These are phyloP conservation scores for Cheilosia impressa DNA, from an alignment of 2,888 invertebrate genomes.

Conservation along the genomic window DNA sequence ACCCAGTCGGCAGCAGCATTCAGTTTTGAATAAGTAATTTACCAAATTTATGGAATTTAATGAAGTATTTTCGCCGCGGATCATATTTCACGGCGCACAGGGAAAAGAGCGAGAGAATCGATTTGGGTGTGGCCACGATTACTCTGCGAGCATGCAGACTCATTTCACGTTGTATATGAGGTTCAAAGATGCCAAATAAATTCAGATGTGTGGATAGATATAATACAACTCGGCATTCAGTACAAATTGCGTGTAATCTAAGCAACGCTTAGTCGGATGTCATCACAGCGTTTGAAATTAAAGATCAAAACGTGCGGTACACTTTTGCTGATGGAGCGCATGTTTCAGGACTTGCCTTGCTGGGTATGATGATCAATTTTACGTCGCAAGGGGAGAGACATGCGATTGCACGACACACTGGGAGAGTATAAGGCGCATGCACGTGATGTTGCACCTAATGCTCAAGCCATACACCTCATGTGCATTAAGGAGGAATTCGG, in stretches of 20 bases:
- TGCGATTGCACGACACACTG: conserved; percentile 38
- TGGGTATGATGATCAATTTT: conserved; percentile 44
- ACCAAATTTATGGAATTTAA: conserved; percentile 67
- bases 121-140: conserved; percentile 42
- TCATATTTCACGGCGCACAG: conserved; percentile 48
- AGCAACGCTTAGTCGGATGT: conserved; percentile 54
- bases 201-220: conserved; percentile 16
- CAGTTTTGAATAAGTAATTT: conserved; percentile 56
- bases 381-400: conserved; percentile 20
- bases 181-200: conserved; percentile 30
- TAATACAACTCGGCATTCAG: conserved; percentile 19
- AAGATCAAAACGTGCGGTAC: conserved; percentile 58
- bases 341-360: conserved; percentile 6
- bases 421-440: conserved; percentile 17
- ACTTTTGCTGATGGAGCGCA: neutral
- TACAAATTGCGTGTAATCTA: conserved; percentile 43
- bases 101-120: conserved; percentile 4
- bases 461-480: neutral
- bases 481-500: conserved; percentile 8
- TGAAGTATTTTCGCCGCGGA: conserved; percentile 48
- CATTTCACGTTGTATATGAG: neutral
- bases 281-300: conserved; percentile 51
- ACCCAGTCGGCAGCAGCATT: conserved; percentile 16
- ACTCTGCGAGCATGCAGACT: neutral
- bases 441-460: conserved; percentile 65